Evolutionary conservation across 2,113 vertebrate species (phyloP).

Genomic region (Pachycephala philippinensis): DNA sequence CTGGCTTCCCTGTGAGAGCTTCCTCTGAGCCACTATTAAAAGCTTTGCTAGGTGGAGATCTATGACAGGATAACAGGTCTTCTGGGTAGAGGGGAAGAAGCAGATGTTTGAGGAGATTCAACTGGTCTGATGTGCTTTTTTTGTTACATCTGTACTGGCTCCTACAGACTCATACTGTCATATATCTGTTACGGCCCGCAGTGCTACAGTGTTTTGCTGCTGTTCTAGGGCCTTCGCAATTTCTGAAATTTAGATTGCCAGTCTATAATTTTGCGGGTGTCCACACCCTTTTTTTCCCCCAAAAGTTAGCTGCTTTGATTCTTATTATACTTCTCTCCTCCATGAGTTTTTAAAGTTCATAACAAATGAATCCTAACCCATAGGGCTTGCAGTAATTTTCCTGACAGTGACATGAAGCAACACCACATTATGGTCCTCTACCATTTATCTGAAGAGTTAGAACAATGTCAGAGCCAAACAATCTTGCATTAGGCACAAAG

Average conservation of each 20-base stretch:
- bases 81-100: background rate
- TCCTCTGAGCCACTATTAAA: background rate
- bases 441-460: background rate
- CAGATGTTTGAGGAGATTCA: background rate
- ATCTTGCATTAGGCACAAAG: background rate
- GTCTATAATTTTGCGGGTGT: background rate
- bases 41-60: background rate
- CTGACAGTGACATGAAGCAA: background rate
- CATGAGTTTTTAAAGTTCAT: background rate
- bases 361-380: background rate
- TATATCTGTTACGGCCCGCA: background rate
- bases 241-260: background rate
- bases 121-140: background rate
- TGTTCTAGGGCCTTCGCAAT: background rate
- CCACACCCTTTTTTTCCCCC: accelerated
- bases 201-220: background rate
- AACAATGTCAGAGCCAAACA: background rate
- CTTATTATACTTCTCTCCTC: background rate
- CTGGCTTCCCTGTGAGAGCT: background rate
- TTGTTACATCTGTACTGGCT: background rate
- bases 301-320: background rate
- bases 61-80: background rate
- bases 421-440: background rate
- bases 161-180: background rate
- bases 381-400: background rate